phyloP scores from a whole-genome alignment of 2,888 invertebrate species.

The Allygus modestus region DNA sequence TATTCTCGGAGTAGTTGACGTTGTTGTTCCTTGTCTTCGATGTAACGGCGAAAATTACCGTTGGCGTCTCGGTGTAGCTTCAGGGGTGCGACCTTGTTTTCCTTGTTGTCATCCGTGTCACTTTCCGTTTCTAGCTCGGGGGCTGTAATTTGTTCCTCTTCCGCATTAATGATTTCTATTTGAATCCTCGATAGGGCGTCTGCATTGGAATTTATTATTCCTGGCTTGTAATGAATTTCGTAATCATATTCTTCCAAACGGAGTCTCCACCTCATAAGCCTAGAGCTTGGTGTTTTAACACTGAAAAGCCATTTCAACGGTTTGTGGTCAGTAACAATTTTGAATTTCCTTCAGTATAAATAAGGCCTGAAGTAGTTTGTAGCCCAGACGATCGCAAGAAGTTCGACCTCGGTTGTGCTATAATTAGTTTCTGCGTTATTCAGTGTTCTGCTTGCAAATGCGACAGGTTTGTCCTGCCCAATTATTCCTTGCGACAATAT shows the following conservation, averaged over 20 bases:
- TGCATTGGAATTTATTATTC: conserved; percentile 4
- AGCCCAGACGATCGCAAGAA: conserved; percentile 43
- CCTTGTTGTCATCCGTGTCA: too few species aligned
- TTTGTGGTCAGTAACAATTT: conserved; percentile 48
- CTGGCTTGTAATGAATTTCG: background rate
- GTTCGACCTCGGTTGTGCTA: conserved; percentile 32
- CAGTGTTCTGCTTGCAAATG: conserved; percentile 39
- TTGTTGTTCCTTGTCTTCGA: too few species aligned
- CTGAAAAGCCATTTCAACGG: conserved; percentile 26
- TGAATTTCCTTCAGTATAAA: conserved; percentile 15
- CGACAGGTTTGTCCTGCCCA: conserved; percentile 40
- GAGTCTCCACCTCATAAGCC: background rate
- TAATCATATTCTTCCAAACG: background rate
- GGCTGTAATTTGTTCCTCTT: too few species aligned
- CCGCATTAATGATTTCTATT: too few species aligned
- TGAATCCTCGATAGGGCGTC: background rate
- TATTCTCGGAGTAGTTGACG: too few species aligned
- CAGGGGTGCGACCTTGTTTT: too few species aligned
- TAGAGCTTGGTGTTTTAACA: background rate
- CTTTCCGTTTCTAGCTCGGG: too few species aligned
- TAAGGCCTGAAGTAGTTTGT: conserved; percentile 28
- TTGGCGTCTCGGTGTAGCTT: too few species aligned
- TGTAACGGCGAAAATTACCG: too few species aligned
- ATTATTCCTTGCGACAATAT: conserved; percentile 13
- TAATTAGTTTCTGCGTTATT: conserved; percentile 33